Conservation (phyloP, 2,888 invertebrate species). For the Heliconius ethilla region DNA sequence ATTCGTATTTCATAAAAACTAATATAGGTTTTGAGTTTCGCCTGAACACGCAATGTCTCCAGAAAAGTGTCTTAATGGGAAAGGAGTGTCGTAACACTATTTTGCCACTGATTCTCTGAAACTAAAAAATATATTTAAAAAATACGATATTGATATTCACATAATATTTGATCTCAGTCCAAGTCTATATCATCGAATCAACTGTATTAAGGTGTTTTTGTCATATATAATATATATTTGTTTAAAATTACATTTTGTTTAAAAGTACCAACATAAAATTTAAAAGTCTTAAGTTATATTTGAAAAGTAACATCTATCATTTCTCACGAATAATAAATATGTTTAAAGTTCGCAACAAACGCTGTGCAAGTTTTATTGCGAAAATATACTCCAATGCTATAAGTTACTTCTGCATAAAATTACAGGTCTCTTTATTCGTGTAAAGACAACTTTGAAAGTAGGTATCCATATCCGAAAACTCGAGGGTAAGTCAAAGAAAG, state of each 20-base stretch:
- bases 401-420: constrained; percentile 20
- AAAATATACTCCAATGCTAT: constrained; percentile 19
- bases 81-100: too few species aligned
- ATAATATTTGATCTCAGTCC: too few species aligned
- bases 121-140: too few species aligned
- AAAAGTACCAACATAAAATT: neutral
- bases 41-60: neutral
- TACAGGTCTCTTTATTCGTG: constrained; percentile 31
- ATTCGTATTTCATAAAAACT: constrained; percentile 36
- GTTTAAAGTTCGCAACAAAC: constrained; percentile 7
- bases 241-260: neutral
- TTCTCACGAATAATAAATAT: constrained; percentile 9
- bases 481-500: constrained; percentile 8
- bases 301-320: neutral
- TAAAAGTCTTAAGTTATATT: neutral
- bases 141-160: too few species aligned
- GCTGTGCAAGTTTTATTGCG: constrained; percentile 6
- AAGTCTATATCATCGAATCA: too few species aligned
- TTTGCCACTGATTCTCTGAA: too few species aligned
- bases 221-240: neutral
- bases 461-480: constrained; percentile 9
- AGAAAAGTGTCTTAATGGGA: too few species aligned
- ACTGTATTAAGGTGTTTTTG: too few species aligned
- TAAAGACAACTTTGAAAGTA: constrained; percentile 20
- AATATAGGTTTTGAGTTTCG: constrained; percentile 2